phyloP scores from a whole-genome alignment of 2,797 vertebrate genomes.

The Cyclopterus lumpus region DNA sequence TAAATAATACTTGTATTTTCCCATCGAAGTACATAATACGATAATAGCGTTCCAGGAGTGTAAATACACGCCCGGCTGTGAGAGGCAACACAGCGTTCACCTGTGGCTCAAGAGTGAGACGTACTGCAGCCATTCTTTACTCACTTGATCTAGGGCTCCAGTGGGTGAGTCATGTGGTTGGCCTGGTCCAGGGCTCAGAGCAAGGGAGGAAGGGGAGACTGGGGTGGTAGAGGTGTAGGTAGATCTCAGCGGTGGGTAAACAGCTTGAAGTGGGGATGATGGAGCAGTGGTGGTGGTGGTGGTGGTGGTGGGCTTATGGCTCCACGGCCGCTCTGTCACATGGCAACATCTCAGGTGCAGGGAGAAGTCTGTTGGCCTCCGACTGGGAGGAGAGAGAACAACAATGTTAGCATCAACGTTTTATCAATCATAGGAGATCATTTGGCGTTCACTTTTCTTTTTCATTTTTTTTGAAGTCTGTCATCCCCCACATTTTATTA shows the following conservation, averaged over 20 bases:
- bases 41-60: neutral
- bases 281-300: constrained; percentile 42
- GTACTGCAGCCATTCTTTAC: constrained; percentile 29
- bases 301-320: constrained; percentile 69
- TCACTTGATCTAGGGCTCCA: constrained; percentile 80
- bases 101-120: neutral
- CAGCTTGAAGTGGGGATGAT: constrained; percentile 40
- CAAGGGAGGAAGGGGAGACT: constrained; percentile 24
- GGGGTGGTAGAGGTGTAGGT: neutral
- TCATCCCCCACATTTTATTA: too few species aligned
- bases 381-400: constrained; percentile 8
- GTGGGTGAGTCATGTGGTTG: constrained; percentile 79
- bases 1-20: neutral
- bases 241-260: constrained; percentile 37
- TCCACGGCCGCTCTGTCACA: constrained; percentile 75
- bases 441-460: neutral
- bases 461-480: neutral
- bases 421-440: neutral
- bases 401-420: neutral
- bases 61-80: neutral
- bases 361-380: constrained; percentile 66
- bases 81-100: neutral
- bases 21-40: neutral
- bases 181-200: constrained; percentile 69
- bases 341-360: constrained; percentile 80